Percentiles rank a stretch among this genome's conserved stretches.
These are phyloP conservation scores for Steinernema khuongi DNA, from an alignment of 1,140 invertebrate species.

Conservation along the genomic window DNA sequence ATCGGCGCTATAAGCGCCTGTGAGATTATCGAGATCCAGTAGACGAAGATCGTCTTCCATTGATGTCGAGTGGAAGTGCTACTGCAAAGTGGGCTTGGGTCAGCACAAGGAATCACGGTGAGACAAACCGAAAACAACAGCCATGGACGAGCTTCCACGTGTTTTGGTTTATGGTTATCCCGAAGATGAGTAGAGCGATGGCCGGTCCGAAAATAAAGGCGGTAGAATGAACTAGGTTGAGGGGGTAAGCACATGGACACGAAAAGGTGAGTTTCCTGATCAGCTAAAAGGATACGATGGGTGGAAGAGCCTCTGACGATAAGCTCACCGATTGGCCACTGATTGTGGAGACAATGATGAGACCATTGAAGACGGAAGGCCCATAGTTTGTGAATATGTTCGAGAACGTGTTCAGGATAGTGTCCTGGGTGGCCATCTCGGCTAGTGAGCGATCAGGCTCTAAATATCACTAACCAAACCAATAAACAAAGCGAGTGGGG, in stretches of 20 bases:
- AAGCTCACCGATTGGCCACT: constrained; percentile 50
- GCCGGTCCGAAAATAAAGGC: constrained; percentile 48
- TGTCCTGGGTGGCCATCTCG: constrained; percentile 1
- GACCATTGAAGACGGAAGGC: constrained; percentile 46
- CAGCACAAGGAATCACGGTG: not conserved
- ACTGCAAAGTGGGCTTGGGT: not conserved
- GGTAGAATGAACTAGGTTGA: constrained; percentile 44
- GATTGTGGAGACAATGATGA: constrained; percentile 54
- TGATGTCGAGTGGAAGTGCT: constrained; percentile 39
- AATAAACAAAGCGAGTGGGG: too few relatives aligned
- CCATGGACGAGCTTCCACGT: constrained; percentile 53
- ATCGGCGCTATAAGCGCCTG: constrained; percentile 45
- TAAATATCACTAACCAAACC: too few relatives aligned
- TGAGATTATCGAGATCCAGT: constrained; percentile 45
- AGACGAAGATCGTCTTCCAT: constrained; percentile 43
- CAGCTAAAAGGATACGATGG: constrained; percentile 38
- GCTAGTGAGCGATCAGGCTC: not conserved
- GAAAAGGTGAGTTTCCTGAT: constrained; percentile 46
- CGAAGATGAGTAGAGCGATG: constrained; percentile 45
- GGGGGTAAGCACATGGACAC: constrained; percentile 49
- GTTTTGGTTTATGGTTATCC: constrained; percentile 47
- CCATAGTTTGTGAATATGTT: constrained; percentile 48
- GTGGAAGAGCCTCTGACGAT: not conserved
- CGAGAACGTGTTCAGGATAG: not conserved
- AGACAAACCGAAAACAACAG: constrained; percentile 45